Evolutionary conservation across 2,888 invertebrate species (phyloP).

Genomic region (Bombylius discolor): DNA sequence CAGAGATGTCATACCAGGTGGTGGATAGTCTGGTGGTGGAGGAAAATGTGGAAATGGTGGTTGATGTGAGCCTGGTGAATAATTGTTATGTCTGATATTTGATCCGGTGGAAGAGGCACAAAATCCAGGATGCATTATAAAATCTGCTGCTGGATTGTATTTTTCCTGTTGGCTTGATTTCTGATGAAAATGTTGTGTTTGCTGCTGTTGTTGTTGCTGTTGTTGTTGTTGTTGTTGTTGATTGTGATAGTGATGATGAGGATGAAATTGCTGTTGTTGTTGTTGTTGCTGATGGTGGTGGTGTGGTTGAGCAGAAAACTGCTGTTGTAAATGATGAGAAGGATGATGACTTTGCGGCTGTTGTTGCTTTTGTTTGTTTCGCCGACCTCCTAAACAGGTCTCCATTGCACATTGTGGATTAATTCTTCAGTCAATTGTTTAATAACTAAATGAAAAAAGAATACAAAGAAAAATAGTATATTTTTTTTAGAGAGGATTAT

Average conservation of each 20-base stretch:
- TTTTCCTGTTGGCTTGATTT: constrained; percentile 3
- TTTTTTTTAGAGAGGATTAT: no score
- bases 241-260: constrained; percentile 19
- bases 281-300: constrained; percentile 19
- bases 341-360: constrained; percentile 16
- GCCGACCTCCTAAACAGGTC: constrained; percentile 34
- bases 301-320: constrained; percentile 17
- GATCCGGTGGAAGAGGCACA: not conserved
- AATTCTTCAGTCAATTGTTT: not conserved
- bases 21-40: constrained; percentile 45
- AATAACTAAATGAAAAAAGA: not conserved
- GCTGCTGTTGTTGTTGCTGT: constrained; percentile 12
- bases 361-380: constrained; percentile 24
- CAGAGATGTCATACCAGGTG: constrained; percentile 18
- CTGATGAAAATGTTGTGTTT: constrained; percentile 6
- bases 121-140: constrained; percentile 2
- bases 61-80: constrained; percentile 6
- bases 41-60: constrained; percentile 51
- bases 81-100: constrained; percentile 4
- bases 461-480: not conserved
- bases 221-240: constrained; percentile 18
- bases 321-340: constrained; percentile 16
- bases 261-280: constrained; percentile 16
- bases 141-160: not conserved
- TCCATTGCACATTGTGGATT: constrained; percentile 34